phyloP scores from a whole-genome alignment of 1,140 invertebrate genomes.

The Calycopis cecrops region DNA sequence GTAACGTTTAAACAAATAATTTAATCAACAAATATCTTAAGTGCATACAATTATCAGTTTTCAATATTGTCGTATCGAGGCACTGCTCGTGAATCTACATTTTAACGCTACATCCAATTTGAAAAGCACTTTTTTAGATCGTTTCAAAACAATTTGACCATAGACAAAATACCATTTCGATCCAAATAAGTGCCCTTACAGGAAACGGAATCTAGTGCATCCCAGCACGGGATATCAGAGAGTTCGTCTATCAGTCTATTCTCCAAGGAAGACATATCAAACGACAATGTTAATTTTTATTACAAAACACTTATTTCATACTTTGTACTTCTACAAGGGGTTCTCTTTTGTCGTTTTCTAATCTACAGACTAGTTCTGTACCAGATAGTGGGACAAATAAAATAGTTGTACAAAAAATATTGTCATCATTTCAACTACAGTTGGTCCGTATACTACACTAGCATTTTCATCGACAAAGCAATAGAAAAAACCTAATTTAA shows the following conservation, averaged over 20 bases:
- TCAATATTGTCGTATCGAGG: constrained; percentile 30
- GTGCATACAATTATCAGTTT: constrained; percentile 16
- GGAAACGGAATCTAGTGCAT: constrained; percentile 62
- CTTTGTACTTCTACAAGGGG: constrained; percentile 65
- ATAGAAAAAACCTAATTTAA: constrained; percentile 48
- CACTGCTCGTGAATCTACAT: constrained; percentile 29
- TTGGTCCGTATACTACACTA: constrained; percentile 65
- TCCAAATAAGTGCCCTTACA: constrained; percentile 64
- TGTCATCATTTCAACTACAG: constrained; percentile 55
- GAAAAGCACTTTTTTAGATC: constrained; percentile 61
- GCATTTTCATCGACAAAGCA: constrained; percentile 43
- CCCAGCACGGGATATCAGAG: constrained; percentile 55
- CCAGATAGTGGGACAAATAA: constrained; percentile 48
- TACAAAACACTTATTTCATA: constrained; percentile 50
- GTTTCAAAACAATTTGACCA: constrained; percentile 18
- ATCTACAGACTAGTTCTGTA: constrained; percentile 29
- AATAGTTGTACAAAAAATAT: constrained; percentile 66
- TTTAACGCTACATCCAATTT: constrained; percentile 30
- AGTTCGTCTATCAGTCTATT: constrained; percentile 58
- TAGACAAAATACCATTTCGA: constrained; percentile 27
- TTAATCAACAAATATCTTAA: constrained; percentile 7
- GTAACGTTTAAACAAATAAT: constrained; percentile 7
- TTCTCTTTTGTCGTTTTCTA: constrained; percentile 40
- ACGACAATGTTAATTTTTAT: constrained; percentile 38
- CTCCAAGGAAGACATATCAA: constrained; percentile 57